Conservation (phyloP, 2,797 vertebrate species). For the Hemibagrus guttatus region DNA sequence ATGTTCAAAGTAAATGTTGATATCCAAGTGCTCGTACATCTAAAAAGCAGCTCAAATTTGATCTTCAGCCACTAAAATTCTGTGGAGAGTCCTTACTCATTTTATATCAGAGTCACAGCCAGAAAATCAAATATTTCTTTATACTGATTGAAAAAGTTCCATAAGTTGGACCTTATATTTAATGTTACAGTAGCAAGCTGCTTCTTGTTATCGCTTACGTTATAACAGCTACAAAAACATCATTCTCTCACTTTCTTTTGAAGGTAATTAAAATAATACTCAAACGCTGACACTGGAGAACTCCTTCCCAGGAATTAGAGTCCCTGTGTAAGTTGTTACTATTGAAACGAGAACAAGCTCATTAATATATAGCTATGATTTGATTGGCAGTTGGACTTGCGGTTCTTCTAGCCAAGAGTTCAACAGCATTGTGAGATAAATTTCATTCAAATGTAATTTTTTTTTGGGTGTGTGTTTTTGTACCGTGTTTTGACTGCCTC, state of each 20-base stretch:
- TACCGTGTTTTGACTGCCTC: slow-evolving; percentile 61
- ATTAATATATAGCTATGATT: background rate
- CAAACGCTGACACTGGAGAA: background rate
- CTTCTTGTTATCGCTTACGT: background rate
- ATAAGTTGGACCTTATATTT: no score
- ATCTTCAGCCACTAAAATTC: no score
- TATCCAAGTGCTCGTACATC: no score
- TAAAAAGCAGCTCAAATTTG: no score
- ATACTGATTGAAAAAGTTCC: no score
- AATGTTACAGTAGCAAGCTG: background rate
- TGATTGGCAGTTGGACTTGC: background rate
- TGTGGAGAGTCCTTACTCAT: no score
- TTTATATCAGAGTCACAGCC: no score
- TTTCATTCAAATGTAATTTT: background rate
- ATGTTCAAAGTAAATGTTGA: no score
- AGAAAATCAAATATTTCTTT: no score
- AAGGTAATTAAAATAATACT: background rate
- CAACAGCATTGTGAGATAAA: background rate
- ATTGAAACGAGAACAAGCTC: background rate
- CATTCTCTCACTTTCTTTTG: background rate
- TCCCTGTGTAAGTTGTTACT: no score
- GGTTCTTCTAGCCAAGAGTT: background rate
- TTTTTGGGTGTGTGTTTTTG: background rate
- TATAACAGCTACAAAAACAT: background rate
- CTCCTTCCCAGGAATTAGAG: background rate